Conservation (phyloP, 2,797 vertebrate genomes). For the Crypturellus tataupa region DNA sequence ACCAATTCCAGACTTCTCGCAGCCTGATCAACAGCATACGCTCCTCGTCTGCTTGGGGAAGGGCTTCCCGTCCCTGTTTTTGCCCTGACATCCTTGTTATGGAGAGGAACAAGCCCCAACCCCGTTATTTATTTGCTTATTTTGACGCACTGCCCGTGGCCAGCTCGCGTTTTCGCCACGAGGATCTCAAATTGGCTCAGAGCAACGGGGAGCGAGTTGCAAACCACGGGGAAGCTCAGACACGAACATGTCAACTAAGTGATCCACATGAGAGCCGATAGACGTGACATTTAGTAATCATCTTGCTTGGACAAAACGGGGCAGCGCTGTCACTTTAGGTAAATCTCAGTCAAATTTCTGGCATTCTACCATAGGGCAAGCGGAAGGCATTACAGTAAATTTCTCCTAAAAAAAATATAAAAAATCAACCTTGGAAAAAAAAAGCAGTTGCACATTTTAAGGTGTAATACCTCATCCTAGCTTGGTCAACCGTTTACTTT, state of each 20-base stretch:
- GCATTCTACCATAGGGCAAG: conserved; percentile 42
- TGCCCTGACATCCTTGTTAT: conserved; percentile 22
- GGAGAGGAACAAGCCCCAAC: neutral
- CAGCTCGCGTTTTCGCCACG: neutral
- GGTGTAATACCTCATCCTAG: conserved; percentile 1
- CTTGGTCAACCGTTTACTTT: neutral
- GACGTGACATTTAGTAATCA: conserved; percentile 61
- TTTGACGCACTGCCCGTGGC: neutral
- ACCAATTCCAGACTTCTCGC: neutral
- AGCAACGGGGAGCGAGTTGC: conserved; percentile 30
- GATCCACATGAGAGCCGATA: conserved; percentile 40
- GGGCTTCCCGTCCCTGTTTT: neutral
- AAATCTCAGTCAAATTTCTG: conserved; percentile 49
- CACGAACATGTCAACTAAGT: conserved; percentile 24
- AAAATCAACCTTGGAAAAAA: conserved; percentile 50
- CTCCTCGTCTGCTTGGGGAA: conserved; percentile 22
- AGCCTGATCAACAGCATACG: conserved; percentile 31
- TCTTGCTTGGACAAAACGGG: conserved; percentile 27
- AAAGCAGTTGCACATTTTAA: conserved; percentile 17
- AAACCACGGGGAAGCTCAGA: neutral
- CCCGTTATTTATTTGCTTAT: conserved; percentile 48
- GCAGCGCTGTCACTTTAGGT: conserved; percentile 51
- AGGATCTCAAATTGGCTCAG: conserved; percentile 19
- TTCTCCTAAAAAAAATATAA: conserved; percentile 37
- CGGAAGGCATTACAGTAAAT: conserved; percentile 36